Conservation (phyloP, 2,888 invertebrate species). For the Pandemis corylana region DNA sequence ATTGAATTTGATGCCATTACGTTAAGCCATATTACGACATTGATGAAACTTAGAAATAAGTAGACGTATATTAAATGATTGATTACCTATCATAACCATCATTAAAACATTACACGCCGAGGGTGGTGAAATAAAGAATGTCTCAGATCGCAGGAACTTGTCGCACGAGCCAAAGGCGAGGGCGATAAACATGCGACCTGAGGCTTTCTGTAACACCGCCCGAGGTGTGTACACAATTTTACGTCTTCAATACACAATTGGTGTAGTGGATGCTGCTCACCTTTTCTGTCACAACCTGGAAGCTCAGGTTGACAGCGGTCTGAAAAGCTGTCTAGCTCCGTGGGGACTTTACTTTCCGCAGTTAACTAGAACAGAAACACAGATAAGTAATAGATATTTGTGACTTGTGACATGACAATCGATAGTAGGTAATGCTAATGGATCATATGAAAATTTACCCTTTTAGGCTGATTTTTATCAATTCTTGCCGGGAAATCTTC, state of each 20-base stretch:
- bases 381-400: neutral
- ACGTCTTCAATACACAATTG: no score
- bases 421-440: neutral
- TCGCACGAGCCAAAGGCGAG: no score
- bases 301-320: neutral
- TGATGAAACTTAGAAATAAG: neutral
- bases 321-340: constrained; percentile 6
- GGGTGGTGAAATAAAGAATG: no score
- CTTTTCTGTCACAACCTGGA: constrained; percentile 5
- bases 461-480: constrained; percentile 59
- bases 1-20: neutral
- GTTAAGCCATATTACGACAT: neutral
- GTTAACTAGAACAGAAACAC: neutral
- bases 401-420: no score
- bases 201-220: no score
- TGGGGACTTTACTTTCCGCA: neutral
- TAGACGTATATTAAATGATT: no score
- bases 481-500: constrained; percentile 73
- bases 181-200: no score
- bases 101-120: no score
- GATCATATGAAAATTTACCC: constrained; percentile 14
- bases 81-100: no score
- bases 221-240: no score
- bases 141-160: no score
- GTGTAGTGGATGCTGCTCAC: neutral